A percentile compares a stretch with the other conserved stretches of the same genome.
Conservation (phyloP, 2,797 vertebrate species). For the Natrix natrix region DNA sequence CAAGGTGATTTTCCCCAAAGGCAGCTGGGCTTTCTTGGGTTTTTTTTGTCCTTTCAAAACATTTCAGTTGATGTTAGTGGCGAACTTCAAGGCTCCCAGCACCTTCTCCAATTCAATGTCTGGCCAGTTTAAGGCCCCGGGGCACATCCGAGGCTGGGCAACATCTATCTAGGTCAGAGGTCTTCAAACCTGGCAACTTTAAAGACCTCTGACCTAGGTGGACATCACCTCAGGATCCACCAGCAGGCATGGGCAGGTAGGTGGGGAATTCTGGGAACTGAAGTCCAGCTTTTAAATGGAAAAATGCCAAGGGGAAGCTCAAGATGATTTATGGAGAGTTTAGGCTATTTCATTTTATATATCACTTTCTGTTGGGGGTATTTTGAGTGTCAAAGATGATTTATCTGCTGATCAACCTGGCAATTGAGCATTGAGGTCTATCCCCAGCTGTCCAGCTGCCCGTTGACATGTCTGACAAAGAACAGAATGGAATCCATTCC, state of each 20-base stretch:
- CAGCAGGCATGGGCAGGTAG: not conserved
- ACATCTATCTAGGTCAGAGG: not conserved
- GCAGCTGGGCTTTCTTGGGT: not conserved
- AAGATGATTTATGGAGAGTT: not conserved
- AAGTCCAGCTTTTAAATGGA: not conserved
- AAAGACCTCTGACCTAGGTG: not conserved
- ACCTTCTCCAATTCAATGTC: not conserved
- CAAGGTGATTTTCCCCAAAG: not conserved
- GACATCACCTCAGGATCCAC: not conserved
- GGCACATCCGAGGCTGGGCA: not conserved
- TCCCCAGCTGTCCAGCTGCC: not conserved
- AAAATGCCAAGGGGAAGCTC: not conserved
- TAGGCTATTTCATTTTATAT: not conserved
- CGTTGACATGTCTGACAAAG: not conserved
- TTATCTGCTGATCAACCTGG: not conserved
- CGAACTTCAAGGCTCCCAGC: not conserved
- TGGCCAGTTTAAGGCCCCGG: not conserved
- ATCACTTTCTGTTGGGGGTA: conserved; percentile 3
- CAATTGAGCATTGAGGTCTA: not conserved
- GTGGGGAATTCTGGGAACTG: not conserved
- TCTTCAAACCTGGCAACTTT: no score
- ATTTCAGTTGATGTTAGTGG: not conserved
- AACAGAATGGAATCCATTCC: not conserved
- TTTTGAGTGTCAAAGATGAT: not conserved
- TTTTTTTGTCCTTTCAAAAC: not conserved